Base-by-base conservation (phyloP, 2,888 invertebrate species). In the Lacanobia wlatinum region DNA sequence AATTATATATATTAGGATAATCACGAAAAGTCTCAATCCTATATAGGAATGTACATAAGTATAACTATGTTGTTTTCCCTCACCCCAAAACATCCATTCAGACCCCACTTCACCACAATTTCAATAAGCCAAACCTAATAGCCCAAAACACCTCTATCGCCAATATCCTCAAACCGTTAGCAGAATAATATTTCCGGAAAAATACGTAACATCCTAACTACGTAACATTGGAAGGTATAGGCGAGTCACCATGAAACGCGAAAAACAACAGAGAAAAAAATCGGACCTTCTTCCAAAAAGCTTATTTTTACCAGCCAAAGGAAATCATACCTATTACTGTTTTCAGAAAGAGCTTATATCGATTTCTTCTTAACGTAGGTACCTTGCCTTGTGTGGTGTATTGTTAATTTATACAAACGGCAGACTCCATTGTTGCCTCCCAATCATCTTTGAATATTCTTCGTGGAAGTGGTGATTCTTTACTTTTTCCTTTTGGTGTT, bases 281-380 rank as follows among this genome's bases (percentile, higher is more conserved):
- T 7, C 34, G 53, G 34, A 53, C 46, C 70, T 76, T 78, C 76
- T 70, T 77, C 75, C 75, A 77, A 78, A 85, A 80, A 80, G 85
- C 84, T 85, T 84, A 85, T 73, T 83, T 82, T 71, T 76, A 73
- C 84, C 70, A 71, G 62, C 73, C 64, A 83, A 76, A 66, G 65
- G 73, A 86, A 88, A 88, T 86, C 84, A 85, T 87, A n/a, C n/a
- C n/a, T n/a, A 83, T 87, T 86, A 85, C 80, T 80, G 80, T 84
- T 80, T 75, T 74, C 80, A 82, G 76, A 75, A 76, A 83, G 82
- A 76, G 88, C 87, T 91, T 90, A 90, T 84, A 91, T 91, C 87
- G 91, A 91, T 91, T 91, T 88, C 78, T 76, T 87, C 87, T 86
- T 87, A 86, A 50, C 67, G 70, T 79, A 14, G 21, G n/a, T 58